Conservation (phyloP, 2,888 invertebrate genomes). For the Pammene fasciana region DNA sequence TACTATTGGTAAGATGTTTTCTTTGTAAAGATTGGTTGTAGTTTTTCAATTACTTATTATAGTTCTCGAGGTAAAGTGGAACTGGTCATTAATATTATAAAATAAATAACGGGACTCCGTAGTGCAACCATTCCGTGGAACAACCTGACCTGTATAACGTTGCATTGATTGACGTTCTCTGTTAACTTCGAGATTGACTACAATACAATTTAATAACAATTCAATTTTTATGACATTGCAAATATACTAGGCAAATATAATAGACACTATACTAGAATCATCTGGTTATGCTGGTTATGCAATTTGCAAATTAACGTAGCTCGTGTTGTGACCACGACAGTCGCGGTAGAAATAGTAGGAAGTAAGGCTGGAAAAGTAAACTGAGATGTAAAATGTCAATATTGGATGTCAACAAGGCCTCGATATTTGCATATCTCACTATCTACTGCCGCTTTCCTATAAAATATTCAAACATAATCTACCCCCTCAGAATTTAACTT, state of each 20-base stretch:
- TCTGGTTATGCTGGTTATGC: constrained; percentile 36
- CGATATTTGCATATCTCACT: constrained; percentile 61
- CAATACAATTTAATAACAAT: constrained; percentile 15
- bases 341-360: neutral
- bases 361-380: constrained; percentile 52
- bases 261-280: constrained; percentile 16
- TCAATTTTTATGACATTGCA: constrained; percentile 20
- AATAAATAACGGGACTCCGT: too few relatives aligned
- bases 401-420: constrained; percentile 61
- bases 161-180: neutral
- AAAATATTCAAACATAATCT: constrained; percentile 63
- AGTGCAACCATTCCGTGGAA: too few relatives aligned
- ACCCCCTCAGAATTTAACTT: constrained; percentile 55
- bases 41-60: too few relatives aligned
- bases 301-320: constrained; percentile 34
- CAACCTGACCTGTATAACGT: neutral
- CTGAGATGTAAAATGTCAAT: constrained; percentile 59
- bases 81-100: too few relatives aligned
- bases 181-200: constrained; percentile 6
- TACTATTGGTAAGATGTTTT: neutral
- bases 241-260: constrained; percentile 24
- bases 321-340: constrained; percentile 19
- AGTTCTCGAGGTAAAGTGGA: too few relatives aligned
- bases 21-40: too few relatives aligned
- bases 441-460: constrained; percentile 52